Evolutionary conservation across 2,888 invertebrate species (phyloP).

Genomic region (Allophyes oxyacanthae): DNA sequence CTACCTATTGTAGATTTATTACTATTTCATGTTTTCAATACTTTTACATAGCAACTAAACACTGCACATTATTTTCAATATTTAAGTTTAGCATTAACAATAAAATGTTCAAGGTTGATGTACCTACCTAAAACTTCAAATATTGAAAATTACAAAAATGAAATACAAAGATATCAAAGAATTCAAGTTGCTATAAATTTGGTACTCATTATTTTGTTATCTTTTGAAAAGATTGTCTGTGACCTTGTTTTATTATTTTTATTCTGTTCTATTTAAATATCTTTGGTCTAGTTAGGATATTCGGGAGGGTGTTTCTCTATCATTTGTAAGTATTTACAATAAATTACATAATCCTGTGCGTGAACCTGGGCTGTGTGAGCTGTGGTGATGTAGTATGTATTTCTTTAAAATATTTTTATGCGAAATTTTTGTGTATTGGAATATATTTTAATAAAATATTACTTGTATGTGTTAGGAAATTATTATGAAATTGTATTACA

Average conservation of each 20-base stretch:
- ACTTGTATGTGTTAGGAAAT: slow-evolving; percentile 43
- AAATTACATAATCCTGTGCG: slow-evolving; percentile 71
- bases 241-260: slow-evolving; percentile 23
- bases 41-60: slow-evolving; percentile 14
- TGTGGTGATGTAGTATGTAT: slow-evolving; percentile 88
- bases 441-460: slow-evolving; percentile 53
- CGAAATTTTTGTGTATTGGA: slow-evolving; percentile 61
- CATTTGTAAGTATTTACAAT: slow-evolving; percentile 82
- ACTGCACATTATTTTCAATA: slow-evolving; percentile 23
- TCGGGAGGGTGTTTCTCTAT: slow-evolving; percentile 78
- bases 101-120: slow-evolving; percentile 5
- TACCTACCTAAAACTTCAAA: slow-evolving; percentile 24
- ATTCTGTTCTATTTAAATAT: slow-evolving; percentile 54
- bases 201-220: slow-evolving; percentile 22
- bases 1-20: slow-evolving; percentile 16
- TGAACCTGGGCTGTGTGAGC: slow-evolving; percentile 77
- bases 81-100: slow-evolving; percentile 6
- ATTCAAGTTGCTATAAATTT: slow-evolving; percentile 16
- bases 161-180: slow-evolving; percentile 7
- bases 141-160: slow-evolving; percentile 35
- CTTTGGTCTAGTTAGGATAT: slow-evolving; percentile 69
- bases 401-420: slow-evolving; percentile 76
- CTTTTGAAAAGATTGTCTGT: slow-evolving; percentile 24
- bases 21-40: slow-evolving; percentile 18
- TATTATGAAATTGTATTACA: slow-evolving; percentile 27